phyloP scores from a whole-genome alignment of 2,888 invertebrate species.

The Apodemia hepburni region DNA sequence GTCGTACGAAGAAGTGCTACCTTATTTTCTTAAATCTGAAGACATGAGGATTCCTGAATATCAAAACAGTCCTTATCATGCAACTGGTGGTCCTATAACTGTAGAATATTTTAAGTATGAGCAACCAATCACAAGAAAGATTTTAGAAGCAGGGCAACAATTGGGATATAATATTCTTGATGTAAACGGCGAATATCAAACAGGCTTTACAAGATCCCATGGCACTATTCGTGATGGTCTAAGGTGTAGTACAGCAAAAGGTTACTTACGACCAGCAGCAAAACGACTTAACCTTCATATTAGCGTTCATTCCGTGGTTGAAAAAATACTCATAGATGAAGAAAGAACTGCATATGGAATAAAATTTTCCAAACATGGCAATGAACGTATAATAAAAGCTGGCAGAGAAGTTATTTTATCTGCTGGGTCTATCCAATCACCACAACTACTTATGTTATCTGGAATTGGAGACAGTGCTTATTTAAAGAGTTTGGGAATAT shows the following conservation, averaged over 20 bases:
- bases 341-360: constrained; percentile 84
- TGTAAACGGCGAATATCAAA: constrained; percentile 88
- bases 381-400: constrained; percentile 78
- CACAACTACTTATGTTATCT: constrained; percentile 92
- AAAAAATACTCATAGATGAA: constrained; percentile 83
- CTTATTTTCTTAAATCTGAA: constrained; percentile 90
- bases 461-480: constrained; percentile 87
- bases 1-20: too few relatives aligned
- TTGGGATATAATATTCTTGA: constrained; percentile 86
- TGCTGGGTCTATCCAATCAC: constrained; percentile 91
- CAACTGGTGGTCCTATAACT: constrained; percentile 85
- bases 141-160: constrained; percentile 85
- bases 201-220: constrained; percentile 88
- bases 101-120: constrained; percentile 86
- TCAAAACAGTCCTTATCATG: constrained; percentile 82
- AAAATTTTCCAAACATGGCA: constrained; percentile 80
- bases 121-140: constrained; percentile 84
- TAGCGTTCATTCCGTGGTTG: constrained; percentile 83
- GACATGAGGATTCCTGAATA: constrained; percentile 84
- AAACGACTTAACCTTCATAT: constrained; percentile 87
- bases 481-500: constrained; percentile 80
- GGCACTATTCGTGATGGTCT: constrained; percentile 89
- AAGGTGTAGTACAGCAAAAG: constrained; percentile 92
- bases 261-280: constrained; percentile 84
- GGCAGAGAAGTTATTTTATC: constrained; percentile 90